Evolutionary conservation across 2,888 invertebrate genomes (phyloP).

Genomic region (Lycia hirtaria): DNA sequence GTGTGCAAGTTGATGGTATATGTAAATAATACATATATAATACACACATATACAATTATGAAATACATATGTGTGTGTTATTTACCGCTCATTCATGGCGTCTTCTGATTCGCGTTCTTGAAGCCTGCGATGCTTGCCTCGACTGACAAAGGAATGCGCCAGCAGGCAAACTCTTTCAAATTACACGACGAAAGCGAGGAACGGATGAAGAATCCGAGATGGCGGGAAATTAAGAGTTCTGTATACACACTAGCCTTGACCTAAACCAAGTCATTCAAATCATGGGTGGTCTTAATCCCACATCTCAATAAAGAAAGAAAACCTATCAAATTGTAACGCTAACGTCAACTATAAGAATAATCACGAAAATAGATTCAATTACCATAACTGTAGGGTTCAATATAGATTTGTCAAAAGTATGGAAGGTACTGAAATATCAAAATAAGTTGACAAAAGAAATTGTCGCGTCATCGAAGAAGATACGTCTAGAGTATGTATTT

Average conservation of each 20-base stretch:
- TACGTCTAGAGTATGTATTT: conserved; percentile 45
- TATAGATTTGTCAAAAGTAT: not conserved
- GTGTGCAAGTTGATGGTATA: too few relatives aligned
- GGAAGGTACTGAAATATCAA: conserved; percentile 28
- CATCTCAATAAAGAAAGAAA: conserved; percentile 43
- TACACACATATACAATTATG: too few relatives aligned
- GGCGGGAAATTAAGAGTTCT: too few relatives aligned
- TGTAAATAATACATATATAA: too few relatives aligned
- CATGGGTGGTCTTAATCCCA: conserved; percentile 53
- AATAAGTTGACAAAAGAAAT: conserved; percentile 54
- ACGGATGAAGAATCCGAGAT: too few relatives aligned
- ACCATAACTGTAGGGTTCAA: not conserved
- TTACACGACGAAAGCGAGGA: too few relatives aligned
- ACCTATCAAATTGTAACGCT: conserved; percentile 5
- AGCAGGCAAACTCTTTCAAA: too few relatives aligned
- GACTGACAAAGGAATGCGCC: too few relatives aligned
- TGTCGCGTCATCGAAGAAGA: conserved; percentile 58
- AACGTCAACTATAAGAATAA: not conserved
- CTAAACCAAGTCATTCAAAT: not conserved
- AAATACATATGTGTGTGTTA: too few relatives aligned
- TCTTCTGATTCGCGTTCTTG: too few relatives aligned
- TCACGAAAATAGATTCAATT: not conserved
- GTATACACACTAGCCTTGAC: not conserved
- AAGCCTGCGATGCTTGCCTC: too few relatives aligned
- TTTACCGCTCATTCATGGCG: too few relatives aligned